Conservation (phyloP, 2,888 invertebrate genomes). For the Spilarctia lutea region DNA sequence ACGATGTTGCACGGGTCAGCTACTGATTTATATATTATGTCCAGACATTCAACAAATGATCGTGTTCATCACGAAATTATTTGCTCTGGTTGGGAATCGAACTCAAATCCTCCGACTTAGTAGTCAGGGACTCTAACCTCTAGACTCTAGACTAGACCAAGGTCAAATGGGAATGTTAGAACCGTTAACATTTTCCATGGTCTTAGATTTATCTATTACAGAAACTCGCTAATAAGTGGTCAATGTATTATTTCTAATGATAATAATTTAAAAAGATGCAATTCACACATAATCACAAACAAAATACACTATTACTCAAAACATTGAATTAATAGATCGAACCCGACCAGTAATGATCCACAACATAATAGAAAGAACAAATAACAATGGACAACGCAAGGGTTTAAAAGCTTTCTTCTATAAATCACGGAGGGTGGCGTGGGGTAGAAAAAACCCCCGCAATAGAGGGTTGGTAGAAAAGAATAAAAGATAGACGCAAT, state of each 20-base stretch:
- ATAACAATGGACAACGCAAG: constrained; percentile 73
- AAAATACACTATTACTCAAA: constrained; percentile 36
- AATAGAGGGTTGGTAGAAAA: constrained; percentile 47
- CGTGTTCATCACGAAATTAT: not conserved
- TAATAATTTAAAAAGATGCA: not conserved
- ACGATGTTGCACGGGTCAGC: too few relatives aligned
- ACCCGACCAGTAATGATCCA: constrained; percentile 71
- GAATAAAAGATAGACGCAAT: constrained; percentile 76
- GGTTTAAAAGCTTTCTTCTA: constrained; percentile 85
- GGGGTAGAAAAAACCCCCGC: constrained; percentile 46
- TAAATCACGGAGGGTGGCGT: constrained; percentile 74
- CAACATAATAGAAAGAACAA: constrained; percentile 61
- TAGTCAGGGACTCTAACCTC: not conserved
- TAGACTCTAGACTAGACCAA: not conserved
- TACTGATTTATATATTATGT: too few relatives aligned
- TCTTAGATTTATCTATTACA: not conserved
- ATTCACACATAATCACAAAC: constrained; percentile 11
- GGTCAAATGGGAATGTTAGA: not conserved
- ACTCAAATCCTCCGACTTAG: not conserved
- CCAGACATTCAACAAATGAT: too few relatives aligned
- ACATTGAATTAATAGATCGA: constrained; percentile 72
- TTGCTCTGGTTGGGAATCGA: not conserved
- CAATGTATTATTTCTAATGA: not conserved
- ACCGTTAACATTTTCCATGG: too few relatives aligned
- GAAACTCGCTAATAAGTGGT: not conserved